These are phyloP conservation scores for Xyliphius kryptos DNA, from an alignment of 2,113 vertebrate genomes.

Conservation along the genomic window DNA sequence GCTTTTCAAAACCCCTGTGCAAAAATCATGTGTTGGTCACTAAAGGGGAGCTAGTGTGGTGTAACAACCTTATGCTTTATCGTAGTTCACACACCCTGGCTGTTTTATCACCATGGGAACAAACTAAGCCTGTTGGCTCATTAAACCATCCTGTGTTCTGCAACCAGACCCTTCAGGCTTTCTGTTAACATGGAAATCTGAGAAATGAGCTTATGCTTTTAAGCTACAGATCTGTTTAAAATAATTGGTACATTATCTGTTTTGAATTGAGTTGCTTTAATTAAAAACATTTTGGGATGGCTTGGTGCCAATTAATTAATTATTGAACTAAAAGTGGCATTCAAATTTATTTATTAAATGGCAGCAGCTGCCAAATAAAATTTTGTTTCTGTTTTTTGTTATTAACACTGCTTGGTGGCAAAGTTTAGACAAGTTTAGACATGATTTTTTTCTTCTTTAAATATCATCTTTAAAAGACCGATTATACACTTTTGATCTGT, in stretches of 20 bases:
- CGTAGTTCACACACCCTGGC: conserved; percentile 37
- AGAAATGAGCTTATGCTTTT: not conserved
- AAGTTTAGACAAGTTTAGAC: conserved; percentile 23
- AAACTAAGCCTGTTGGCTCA: not conserved
- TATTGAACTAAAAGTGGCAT: too few relatives aligned
- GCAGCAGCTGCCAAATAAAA: too few relatives aligned
- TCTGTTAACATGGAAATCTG: not conserved
- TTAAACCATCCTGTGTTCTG: not conserved
- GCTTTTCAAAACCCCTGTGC: not conserved
- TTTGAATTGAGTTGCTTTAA: too few relatives aligned
- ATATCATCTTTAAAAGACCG: conserved; percentile 32
- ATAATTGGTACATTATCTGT: too few relatives aligned
- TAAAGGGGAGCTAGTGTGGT: conserved; percentile 56
- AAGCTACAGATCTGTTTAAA: not conserved
- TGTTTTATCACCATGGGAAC: conserved; percentile 34
- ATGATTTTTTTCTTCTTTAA: conserved; percentile 32
- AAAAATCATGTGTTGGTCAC: conserved; percentile 49
- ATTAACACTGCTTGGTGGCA: conserved; percentile 1
- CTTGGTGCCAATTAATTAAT: too few relatives aligned
- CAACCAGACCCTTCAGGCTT: not conserved
- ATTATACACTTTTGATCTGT: conserved; percentile 24
- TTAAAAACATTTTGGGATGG: too few relatives aligned
- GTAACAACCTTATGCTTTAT: conserved; percentile 62
- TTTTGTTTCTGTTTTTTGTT: not conserved
- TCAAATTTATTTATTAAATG: too few relatives aligned